These are phyloP conservation scores for Aepyceros melampus DNA, from an alignment of 2,113 vertebrate species.

Conservation along the genomic window DNA sequence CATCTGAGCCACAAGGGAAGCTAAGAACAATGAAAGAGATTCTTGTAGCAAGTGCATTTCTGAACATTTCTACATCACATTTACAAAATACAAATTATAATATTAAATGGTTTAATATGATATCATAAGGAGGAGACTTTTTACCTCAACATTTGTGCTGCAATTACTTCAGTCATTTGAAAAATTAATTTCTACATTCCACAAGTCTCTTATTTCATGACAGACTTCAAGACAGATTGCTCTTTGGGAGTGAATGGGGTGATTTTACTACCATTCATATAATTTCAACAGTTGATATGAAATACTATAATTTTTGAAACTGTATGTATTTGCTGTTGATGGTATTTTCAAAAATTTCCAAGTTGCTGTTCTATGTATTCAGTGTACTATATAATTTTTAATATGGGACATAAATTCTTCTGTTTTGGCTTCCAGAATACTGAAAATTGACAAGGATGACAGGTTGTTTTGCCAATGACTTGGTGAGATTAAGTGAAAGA, in stretches of 20 bases:
- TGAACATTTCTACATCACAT: neutral
- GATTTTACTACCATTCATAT: neutral
- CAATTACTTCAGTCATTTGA: neutral
- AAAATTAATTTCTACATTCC: neutral
- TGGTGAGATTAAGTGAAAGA: neutral
- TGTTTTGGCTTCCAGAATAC: neutral
- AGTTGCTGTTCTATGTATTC: neutral
- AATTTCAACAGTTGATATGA: neutral
- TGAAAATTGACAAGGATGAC: neutral
- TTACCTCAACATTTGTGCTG: neutral
- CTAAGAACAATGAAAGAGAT: neutral
- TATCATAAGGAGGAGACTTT: neutral
- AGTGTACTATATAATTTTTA: neutral
- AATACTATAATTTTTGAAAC: neutral
- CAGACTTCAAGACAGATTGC: neutral
- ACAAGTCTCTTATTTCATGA: neutral
- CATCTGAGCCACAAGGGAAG: neutral
- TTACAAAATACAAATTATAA: neutral
- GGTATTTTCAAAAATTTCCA: constrained; percentile 1
- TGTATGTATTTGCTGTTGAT: neutral
- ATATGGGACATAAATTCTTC: constrained; percentile 1
- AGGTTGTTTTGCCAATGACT: neutral
- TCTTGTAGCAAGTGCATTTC: neutral
- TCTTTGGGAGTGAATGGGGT: neutral
- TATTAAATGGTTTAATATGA: neutral